A percentile compares a stretch with the other conserved stretches of the same genome.
phyloP scores from a whole-genome alignment of 2,113 vertebrate genomes.

The Dunckerocampus dactyliophorus region DNA sequence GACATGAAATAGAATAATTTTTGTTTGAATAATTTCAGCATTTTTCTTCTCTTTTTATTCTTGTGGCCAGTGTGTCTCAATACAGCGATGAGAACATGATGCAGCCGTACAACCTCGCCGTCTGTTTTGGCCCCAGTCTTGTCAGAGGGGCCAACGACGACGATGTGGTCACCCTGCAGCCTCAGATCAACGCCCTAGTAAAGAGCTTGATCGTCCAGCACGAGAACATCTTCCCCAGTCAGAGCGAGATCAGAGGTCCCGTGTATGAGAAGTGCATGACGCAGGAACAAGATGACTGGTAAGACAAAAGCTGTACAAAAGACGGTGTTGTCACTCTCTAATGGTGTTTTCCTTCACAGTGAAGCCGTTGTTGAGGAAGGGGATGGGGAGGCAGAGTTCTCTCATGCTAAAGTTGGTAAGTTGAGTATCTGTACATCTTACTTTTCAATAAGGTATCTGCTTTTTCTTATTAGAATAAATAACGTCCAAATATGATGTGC shows the following conservation, averaged over 20 bases:
- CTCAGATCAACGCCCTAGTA: conserved; percentile 80
- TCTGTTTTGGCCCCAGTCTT: conserved; percentile 84
- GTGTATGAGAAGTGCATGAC: conserved; percentile 82
- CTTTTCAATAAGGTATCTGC: background rate
- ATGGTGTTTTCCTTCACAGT: conserved; percentile 39
- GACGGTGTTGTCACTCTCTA: background rate
- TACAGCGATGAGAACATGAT: conserved; percentile 91
- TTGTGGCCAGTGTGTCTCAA: conserved; percentile 73
- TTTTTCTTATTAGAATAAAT: too few relatives aligned
- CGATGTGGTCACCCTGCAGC: conserved; percentile 77
- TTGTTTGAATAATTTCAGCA: background rate
- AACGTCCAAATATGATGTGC: background rate
- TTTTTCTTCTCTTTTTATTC: background rate
- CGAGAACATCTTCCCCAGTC: conserved; percentile 74
- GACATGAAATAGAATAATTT: background rate
- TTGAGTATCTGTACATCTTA: background rate
- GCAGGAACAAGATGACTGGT: conserved; percentile 70
- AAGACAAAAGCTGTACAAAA: background rate
- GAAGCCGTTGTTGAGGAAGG: conserved; percentile 69
- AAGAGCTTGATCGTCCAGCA: conserved; percentile 81
- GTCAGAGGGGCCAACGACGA: conserved; percentile 68
- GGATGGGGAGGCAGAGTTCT: conserved; percentile 59
- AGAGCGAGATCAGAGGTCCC: conserved; percentile 64
- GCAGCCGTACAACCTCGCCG: conserved; percentile 84
- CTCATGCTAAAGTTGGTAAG: conserved; percentile 53